Evolutionary conservation across 1,140 invertebrate genomes (phyloP), one percentile per base, ranked within the genome.

Genomic region (Macrotrachela quadricornifera): DNA sequence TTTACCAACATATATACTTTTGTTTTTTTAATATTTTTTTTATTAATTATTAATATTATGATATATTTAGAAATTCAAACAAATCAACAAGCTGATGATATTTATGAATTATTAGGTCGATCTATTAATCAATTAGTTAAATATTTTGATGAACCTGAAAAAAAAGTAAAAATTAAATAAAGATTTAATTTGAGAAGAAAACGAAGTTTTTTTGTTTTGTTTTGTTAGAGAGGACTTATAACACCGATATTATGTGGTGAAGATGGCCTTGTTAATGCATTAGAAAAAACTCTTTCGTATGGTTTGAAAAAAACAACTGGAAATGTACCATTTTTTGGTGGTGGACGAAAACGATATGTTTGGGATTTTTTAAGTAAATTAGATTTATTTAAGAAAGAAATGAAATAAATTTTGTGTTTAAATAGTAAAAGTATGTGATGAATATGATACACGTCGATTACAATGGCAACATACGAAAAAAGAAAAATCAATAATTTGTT

Each of bases 91-190:
- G 42, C 46, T 12, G 59, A 53, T 18, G 70, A 74, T 51, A 67
- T 77, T 37, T 73, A 77, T 57, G 71, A 77, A 57, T 67, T 70
- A 59, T 57, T 78, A 17, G 73, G 74, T 0, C 86, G 95, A 71
- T 82, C 85, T 59, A 85, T 97, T 0, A 96, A 95, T 71, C 83
- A 81, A 14, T 82, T 99, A 58, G 85, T 96, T 0, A 96, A 96
- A 73, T 87, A 87, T 75, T 88, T 86, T 65, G 88, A 87, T 62
- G 80, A 83, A 56, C 68, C 71, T 30, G 84, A 90, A 65, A 75
- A 76, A 51, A 73, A 74, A 60, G 70, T 30, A 30, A 30, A n/a
- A 8, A 30, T 30, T 30, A 8, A 30, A 30, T 8, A 30, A n/a
- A n/a, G n/a, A n/a, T n/a, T n/a, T n/a, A n/a, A n/a, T n/a, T n/a